phyloP scores from a whole-genome alignment of 2,797 vertebrate genomes.

The Dipus sagitta region DNA sequence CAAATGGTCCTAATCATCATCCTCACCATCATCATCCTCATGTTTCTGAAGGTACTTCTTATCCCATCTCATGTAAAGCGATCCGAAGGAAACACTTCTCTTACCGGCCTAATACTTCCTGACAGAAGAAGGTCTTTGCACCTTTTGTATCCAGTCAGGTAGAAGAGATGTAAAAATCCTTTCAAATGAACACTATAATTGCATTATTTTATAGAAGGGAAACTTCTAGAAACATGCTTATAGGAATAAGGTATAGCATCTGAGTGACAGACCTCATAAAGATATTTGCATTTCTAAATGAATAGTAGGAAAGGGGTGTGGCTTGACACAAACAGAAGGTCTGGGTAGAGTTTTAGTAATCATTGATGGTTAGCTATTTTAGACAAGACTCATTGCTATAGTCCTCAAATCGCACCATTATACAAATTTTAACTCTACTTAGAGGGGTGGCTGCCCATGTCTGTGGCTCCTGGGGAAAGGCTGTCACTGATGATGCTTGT shows the following conservation, averaged over 20 bases:
- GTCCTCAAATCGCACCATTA: not conserved
- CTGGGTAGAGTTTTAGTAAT: slow-evolving; percentile 19
- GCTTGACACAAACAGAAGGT: slow-evolving; percentile 33
- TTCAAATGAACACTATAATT: slow-evolving; percentile 31
- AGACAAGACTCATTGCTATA: not conserved
- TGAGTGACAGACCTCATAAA: slow-evolving; percentile 8
- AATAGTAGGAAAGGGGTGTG: not conserved
- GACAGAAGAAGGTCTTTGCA: not conserved
- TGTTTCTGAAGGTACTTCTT: slow-evolving; percentile 19
- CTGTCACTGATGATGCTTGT: not conserved
- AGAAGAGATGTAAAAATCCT: slow-evolving; percentile 16
- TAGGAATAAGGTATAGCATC: slow-evolving; percentile 36
- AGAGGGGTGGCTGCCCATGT: not conserved
- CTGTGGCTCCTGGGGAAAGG: not conserved
- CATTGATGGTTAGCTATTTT: not conserved
- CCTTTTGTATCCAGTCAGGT: slow-evolving; percentile 17
- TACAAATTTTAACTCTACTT: slow-evolving; percentile 4
- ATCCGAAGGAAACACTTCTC: not conserved
- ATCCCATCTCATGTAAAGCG: not conserved
- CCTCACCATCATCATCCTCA: not conserved
- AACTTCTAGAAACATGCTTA: slow-evolving; percentile 48
- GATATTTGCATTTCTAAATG: slow-evolving; percentile 46
- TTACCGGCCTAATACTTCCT: not conserved
- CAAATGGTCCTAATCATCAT: not conserved
- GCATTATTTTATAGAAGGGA: not conserved